phyloP scores from a whole-genome alignment of 2,797 vertebrate species.

The Buphagus erythrorhynchus region DNA sequence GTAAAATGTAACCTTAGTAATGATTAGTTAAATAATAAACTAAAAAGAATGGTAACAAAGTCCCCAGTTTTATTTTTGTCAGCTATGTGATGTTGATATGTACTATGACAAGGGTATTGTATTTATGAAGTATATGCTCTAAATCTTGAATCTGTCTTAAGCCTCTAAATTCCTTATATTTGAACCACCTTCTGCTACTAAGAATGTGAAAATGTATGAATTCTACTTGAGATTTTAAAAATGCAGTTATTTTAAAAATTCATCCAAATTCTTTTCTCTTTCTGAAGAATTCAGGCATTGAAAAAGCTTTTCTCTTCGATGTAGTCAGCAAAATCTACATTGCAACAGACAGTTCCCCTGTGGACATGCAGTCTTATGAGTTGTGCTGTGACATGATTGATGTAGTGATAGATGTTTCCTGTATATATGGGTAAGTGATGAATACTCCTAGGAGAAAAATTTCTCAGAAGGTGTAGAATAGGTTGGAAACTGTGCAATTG shows the following conservation, averaged over 20 bases:
- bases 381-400: slow-evolving; percentile 99
- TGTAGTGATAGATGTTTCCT: slow-evolving; percentile 98
- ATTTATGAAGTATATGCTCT: neutral
- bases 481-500: neutral
- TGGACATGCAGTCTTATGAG: slow-evolving; percentile 99
- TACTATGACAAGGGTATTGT: neutral
- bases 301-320: slow-evolving; percentile 99
- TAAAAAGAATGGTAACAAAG: neutral
- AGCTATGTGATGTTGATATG: neutral
- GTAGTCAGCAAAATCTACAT: slow-evolving; percentile 99
- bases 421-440: slow-evolving; percentile 96
- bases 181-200: neutral
- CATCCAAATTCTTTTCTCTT: slow-evolving; percentile 52
- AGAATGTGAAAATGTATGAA: neutral
- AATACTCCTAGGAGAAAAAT: neutral
- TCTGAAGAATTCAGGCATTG: slow-evolving; percentile 97
- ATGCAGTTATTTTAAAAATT: slow-evolving; percentile 28
- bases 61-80: neutral
- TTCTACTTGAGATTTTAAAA: neutral
- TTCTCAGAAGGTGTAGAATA: neutral
- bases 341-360: slow-evolving; percentile 97
- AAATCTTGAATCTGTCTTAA: neutral
- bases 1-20: neutral
- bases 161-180: neutral
- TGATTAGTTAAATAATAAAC: neutral